Evolutionary conservation across 2,888 invertebrate species (phyloP), one percentile per base, ranked within the genome.

Genomic region (Trachelus stipa): DNA sequence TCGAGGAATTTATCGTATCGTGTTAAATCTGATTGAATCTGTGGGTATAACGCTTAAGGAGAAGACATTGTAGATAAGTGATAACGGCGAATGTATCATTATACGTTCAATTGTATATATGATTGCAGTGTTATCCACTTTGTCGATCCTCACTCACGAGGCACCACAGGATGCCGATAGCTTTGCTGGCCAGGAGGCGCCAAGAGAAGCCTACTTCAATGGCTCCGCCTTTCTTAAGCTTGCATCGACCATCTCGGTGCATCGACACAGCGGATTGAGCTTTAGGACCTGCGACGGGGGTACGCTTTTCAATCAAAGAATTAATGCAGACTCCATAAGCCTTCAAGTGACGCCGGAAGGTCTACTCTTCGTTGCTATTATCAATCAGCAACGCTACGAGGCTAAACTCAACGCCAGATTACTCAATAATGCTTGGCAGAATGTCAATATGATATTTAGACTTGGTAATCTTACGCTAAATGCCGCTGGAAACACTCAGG

Each of bases 141-240:
- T 78, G 68, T 40, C 75, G 71, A 68, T 68, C 35, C 68, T 73
- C 34, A 76, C 78, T 11, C 73, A n/a, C 40, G 76, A 76, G 71
- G 78, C 78, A 56, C 78, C 78, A 34, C 78, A 78, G 73, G 78
- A 78, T 33, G 31, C 34, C 6, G 75, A 71, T 11, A 31, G 23
- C 68, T 78, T 68, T 3, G 73, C 81, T 78, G 79, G 83, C 76
- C 85, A 84, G 74, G 87, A 87, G 69, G 80, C 94, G 85, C 93
- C 94, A 78, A 94, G 96, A 78, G 97, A 97, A 92, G 97, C 96
- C 73, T 97, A 96, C 91, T 96, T 97, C 92, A 96, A 97, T 92
- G 96, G 96, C 85, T 95, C 95, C 86, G 94, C 96, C 33, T 96
- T 95, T 91, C 93, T 97, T 83, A 94, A 95, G 88, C 93, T 97